These are phyloP conservation scores for Drosophila ustulata DNA, from an alignment of 2,888 invertebrate species.

Conservation along the genomic window DNA sequence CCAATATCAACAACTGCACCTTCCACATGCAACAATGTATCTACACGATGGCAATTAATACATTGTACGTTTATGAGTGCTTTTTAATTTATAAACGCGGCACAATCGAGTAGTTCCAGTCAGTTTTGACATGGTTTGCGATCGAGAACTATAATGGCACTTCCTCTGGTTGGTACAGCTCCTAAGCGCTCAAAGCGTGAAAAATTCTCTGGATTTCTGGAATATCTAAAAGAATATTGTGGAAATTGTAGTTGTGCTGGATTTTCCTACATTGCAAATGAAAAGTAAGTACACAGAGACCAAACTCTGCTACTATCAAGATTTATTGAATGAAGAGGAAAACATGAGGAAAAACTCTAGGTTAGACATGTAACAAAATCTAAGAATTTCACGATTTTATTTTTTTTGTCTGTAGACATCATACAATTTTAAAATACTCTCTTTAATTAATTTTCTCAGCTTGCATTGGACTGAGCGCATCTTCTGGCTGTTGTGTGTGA, in stretches of 20 bases:
- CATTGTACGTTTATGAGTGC: not conserved
- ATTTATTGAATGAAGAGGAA: too few relatives aligned
- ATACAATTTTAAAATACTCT: too few relatives aligned
- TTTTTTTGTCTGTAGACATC: too few relatives aligned
- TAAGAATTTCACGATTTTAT: too few relatives aligned
- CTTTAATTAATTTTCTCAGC: constrained; percentile 50
- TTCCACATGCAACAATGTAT: not conserved
- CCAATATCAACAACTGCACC: not conserved
- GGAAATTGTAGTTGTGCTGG: constrained; percentile 89
- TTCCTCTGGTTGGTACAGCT: not conserved
- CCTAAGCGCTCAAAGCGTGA: not conserved
- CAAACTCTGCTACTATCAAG: too few relatives aligned
- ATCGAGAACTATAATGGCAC: constrained; percentile 1
- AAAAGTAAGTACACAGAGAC: constrained; percentile 62
- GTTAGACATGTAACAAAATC: too few relatives aligned
- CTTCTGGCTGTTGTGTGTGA: constrained; percentile 89
- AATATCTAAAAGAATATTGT: constrained; percentile 87
- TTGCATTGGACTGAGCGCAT: constrained; percentile 85
- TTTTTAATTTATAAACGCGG: constrained; percentile 3
- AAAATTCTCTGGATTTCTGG: constrained; percentile 53
- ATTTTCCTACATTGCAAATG: constrained; percentile 89
- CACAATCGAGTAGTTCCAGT: not conserved
- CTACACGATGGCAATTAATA: not conserved
- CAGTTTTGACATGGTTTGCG: constrained; percentile 1
- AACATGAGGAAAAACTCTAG: too few relatives aligned